Conservation (phyloP, 2,888 invertebrate genomes). For the Antheraea assamensis region DNA sequence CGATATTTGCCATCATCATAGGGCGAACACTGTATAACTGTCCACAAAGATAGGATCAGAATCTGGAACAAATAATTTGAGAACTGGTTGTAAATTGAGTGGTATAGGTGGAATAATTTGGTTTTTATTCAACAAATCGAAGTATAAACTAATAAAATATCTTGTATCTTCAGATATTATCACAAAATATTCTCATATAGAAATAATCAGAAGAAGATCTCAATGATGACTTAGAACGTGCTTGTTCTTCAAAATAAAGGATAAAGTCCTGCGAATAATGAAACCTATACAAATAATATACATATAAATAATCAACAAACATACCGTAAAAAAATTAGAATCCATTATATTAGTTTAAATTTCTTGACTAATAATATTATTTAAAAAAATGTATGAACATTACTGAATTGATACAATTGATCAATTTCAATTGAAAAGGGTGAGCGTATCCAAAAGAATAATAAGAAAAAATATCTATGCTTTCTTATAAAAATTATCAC, state of each 20-base stretch:
- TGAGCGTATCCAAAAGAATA: neutral
- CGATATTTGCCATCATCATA: conserved; percentile 65
- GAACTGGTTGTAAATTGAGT: neutral
- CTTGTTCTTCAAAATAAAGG: neutral
- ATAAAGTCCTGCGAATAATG: neutral
- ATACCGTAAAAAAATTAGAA: neutral
- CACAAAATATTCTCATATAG: neutral
- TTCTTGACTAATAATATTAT: neutral
- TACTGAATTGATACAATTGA: neutral
- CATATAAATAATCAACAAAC: neutral
- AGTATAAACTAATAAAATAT: neutral
- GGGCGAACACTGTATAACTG: conserved; percentile 52
- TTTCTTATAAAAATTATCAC: conserved; percentile 12
- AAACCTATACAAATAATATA: neutral
- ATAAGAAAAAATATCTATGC: neutral
- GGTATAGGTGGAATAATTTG: neutral
- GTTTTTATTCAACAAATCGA: neutral
- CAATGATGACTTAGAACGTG: neutral
- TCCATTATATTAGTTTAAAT: neutral
- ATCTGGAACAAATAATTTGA: conserved; percentile 50
- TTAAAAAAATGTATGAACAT: neutral
- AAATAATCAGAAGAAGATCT: neutral
- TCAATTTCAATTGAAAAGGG: neutral
- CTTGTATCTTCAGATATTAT: neutral
- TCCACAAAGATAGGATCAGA: conserved; percentile 47